phyloP scores from a whole-genome alignment of 1,140 invertebrate species.

The Aphaenogaster rudis region DNA sequence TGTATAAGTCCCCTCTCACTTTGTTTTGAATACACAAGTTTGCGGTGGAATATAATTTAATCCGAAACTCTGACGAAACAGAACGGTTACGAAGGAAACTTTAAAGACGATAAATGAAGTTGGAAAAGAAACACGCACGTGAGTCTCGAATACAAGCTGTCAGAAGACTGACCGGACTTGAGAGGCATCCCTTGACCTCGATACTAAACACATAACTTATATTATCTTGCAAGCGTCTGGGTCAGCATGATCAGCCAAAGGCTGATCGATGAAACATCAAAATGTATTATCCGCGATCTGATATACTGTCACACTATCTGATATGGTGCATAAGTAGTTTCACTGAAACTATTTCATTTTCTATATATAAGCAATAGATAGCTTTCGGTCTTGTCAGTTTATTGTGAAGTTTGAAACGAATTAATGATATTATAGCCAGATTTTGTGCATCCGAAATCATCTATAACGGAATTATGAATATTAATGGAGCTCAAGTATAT shows the following conservation, averaged over 20 bases:
- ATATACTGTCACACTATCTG: neutral
- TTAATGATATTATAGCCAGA: neutral
- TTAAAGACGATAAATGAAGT: conserved; percentile 33
- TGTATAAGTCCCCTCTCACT: neutral
- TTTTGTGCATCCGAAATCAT: neutral
- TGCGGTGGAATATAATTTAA: neutral
- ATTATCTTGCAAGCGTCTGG: conserved; percentile 82
- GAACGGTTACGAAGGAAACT: neutral
- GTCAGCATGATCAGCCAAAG: conserved; percentile 10
- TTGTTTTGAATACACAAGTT: neutral
- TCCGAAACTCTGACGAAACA: neutral
- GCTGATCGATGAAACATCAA: conserved; percentile 36
- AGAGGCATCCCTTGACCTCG: conserved; percentile 86
- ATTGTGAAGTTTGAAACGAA: neutral
- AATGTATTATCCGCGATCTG: conserved; percentile 8
- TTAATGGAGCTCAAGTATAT: neutral
- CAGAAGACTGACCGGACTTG: conserved; percentile 85
- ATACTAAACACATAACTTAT: conserved; percentile 83
- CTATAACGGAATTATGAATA: conserved; percentile 4
- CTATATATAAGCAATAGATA: neutral
- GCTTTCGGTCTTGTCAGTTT: neutral
- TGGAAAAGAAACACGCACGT: conserved; percentile 74
- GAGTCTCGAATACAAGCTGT: conserved; percentile 79
- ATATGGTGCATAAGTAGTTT: neutral
- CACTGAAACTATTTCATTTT: neutral